Base-by-base conservation (phyloP, 1,140 invertebrate genomes). In the Drosophila truncata region DNA sequence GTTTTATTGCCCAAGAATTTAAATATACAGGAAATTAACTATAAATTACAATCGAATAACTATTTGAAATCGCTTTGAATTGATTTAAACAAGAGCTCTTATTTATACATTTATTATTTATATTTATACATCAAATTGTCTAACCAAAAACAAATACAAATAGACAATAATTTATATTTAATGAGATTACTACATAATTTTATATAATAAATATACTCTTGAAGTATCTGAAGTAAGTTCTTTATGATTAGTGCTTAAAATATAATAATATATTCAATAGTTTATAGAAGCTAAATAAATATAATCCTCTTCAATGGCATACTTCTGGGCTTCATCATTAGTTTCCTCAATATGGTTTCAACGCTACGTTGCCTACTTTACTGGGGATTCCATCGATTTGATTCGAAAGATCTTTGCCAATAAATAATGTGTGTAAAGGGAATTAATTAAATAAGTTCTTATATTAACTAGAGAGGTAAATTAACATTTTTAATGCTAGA, bases 251-350 rank as follows among this genome's bases (percentile, higher is more conserved):
- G 41, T 6, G 10, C 5, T 20, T 20, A 13, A 13, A 46, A 14
- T 25, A 46, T 4, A 25, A 13, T 44, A 46, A 23, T 25, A 16
- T 2, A 8, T 13, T 23, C 42, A 23, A 14, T 11, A 44, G 42
- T 20, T 44, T 23, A 4, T 46, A 2, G 11, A 54, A 20, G 20
- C 31, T 20, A 54, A 23, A 69, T 20, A 54, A 23, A 69, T 39
- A 25, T 6, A 16, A 25, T n/a, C 31, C 7, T 11, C 16, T 2
- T 4, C 2, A 27, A 37, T 41, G 41, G 80, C 73, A 82, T 82
- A 82, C 80, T 82, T 82, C 47, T 82, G 74, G 80, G 80, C 62
- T 69, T 52, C 2, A 1, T 8, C 13, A 20, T 27, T 2, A 33
- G 6, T 20, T 16, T 7, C 13, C 33, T 14, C 10, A 27, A 29